Evolutionary conservation across 2,797 vertebrate genomes (phyloP).

Genomic region (Platyrinchus mystaceus): DNA sequence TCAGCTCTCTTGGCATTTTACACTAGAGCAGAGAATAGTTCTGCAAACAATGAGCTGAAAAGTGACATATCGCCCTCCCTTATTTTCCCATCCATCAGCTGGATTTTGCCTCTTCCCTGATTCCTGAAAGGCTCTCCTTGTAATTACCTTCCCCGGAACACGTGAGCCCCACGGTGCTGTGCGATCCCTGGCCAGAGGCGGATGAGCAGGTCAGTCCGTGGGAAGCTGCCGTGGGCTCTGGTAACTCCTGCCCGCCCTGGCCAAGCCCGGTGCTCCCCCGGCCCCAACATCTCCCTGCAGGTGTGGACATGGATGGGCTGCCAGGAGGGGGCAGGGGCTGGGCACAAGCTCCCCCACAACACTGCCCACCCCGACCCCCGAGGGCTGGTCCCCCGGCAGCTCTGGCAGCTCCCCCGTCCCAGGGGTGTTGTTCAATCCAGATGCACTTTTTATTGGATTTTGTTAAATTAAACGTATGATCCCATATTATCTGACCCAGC

Average conservation of each 20-base stretch:
- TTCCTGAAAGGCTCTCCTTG: neutral
- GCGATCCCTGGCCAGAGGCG: neutral
- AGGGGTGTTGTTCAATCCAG: neutral
- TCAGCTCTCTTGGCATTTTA: neutral
- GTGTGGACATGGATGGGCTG: neutral
- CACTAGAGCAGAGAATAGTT: neutral
- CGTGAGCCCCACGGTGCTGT: rapidly evolving
- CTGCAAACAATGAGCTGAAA: neutral
- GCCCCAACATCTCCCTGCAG: rapidly evolving
- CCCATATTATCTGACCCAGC: neutral
- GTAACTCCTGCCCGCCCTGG: rapidly evolving
- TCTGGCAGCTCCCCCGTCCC: rapidly evolving
- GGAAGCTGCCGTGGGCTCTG: neutral
- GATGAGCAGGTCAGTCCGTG: neutral
- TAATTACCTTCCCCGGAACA: neutral
- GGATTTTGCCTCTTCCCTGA: neutral
- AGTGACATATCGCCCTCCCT: neutral
- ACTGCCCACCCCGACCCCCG: rapidly evolving
- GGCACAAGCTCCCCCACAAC: neutral
- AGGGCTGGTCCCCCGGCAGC: rapidly evolving
- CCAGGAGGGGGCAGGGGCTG: neutral
- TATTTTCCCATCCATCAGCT: neutral
- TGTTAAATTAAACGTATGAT: constrained; percentile 9
- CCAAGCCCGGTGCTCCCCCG: neutral
- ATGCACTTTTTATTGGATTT: neutral